These are phyloP conservation scores for Lathamus discolor DNA, from an alignment of 2,113 vertebrate genomes.

Conservation along the genomic window DNA sequence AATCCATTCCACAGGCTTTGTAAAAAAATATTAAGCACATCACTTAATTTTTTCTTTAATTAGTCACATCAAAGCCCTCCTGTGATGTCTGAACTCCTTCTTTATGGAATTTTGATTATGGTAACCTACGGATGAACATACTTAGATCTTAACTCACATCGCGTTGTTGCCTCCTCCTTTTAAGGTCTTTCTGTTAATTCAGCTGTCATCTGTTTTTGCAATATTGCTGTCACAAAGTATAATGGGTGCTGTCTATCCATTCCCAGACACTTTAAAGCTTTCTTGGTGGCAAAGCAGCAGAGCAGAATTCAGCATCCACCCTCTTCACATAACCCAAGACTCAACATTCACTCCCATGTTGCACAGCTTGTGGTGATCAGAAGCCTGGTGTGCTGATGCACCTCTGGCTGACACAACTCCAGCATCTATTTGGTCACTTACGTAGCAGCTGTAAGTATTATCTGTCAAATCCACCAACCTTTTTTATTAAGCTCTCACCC, in stretches of 20 bases:
- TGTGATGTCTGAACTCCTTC: neutral
- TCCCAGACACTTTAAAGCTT: neutral
- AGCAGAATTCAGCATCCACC: neutral
- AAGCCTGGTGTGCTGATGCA: neutral
- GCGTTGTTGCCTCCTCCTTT: neutral
- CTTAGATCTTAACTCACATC: neutral
- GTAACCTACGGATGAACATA: neutral
- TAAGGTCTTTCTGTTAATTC: neutral
- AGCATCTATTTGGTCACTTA: neutral
- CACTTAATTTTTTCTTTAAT: neutral
- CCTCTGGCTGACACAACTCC: neutral
- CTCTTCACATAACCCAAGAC: neutral
- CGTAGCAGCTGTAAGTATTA: neutral
- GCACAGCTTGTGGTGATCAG: neutral
- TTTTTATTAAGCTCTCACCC: neutral
- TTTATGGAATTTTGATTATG: neutral
- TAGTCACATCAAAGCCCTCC: neutral
- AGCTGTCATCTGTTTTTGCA: neutral
- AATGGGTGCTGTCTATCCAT: neutral
- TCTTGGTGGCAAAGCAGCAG: neutral
- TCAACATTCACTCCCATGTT: neutral
- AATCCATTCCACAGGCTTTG: neutral
- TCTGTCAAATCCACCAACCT: neutral
- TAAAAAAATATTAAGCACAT: neutral
- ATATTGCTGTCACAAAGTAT: neutral